Percentiles rank a stretch among this genome's conserved stretches.
These are phyloP conservation scores for Caenorhabditis afra DNA, from an alignment of 2,888 invertebrate genomes.

Conservation along the genomic window DNA sequence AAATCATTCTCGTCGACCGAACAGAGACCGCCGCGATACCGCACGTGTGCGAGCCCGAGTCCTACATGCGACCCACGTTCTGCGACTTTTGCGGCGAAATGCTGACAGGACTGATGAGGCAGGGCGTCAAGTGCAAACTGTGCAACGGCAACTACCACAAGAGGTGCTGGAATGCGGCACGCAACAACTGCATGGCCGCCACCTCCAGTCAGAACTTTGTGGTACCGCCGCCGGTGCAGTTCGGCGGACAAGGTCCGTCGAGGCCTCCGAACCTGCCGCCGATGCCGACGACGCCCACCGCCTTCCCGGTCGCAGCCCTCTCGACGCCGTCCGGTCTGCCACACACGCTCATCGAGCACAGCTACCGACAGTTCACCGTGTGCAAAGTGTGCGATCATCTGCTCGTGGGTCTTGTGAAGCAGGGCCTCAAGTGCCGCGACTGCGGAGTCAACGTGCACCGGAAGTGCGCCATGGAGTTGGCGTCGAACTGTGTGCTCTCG, in stretches of 20 bases:
- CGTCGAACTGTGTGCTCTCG: constrained; percentile 76
- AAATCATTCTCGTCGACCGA: constrained; percentile 73
- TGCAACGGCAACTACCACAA: constrained; percentile 81
- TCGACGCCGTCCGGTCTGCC: constrained; percentile 70
- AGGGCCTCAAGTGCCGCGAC: constrained; percentile 80
- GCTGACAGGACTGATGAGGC: constrained; percentile 78
- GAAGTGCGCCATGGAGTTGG: constrained; percentile 76
- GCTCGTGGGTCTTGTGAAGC: constrained; percentile 80
- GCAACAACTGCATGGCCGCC: constrained; percentile 76
- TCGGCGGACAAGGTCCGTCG: too few species aligned
- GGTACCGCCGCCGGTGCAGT: not conserved
- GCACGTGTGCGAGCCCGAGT: constrained; percentile 72
- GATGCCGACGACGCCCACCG: constrained; percentile 29
- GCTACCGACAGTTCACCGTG: constrained; percentile 80
- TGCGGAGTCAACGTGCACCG: constrained; percentile 80
- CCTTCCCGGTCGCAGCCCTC: constrained; percentile 43
- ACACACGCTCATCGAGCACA: constrained; percentile 80
- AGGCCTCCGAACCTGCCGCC: constrained; percentile 40
- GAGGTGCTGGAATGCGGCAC: constrained; percentile 76
- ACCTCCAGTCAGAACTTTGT: not conserved
- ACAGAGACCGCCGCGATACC: constrained; percentile 73
- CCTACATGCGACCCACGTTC: constrained; percentile 80
- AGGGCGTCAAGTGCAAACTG: constrained; percentile 78
- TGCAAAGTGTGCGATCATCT: constrained; percentile 80
- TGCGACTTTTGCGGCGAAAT: constrained; percentile 81